Base-by-base conservation (phyloP, 2,797 vertebrate species). In the Etheostoma perlongum region DNA sequence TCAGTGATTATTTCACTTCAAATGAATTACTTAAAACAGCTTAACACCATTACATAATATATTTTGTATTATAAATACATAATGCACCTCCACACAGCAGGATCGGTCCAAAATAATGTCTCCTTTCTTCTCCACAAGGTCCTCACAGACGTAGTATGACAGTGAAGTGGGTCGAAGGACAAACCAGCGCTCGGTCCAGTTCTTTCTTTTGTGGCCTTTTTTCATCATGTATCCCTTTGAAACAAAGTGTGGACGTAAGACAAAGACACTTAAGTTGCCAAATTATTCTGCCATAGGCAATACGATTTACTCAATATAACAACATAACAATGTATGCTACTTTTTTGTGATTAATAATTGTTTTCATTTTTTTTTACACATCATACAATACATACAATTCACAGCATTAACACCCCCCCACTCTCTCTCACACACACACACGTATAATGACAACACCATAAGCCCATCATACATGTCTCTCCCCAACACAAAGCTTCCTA, bases 121-220 rank as follows among this genome's bases (percentile, higher is more conserved):
- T 79, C 97, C 97, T 82, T 96, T 98, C 93, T 97, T 97, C 85
- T 99, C 98, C 77, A 93, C 89, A 36, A 97, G 92, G 89, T 99
- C 97, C 90, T 99, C 98, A 66, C 95, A 92, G 71, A 94, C 84
- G 16, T 97, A 99, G 82, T 99, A 99, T 0, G 96, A 96, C 85
- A 99, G 94, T 6, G 94, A 83, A 72, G 81, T 95, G 72, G 97
- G 96, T 59, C 94, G 95, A 51, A 99, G 95, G 54, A 98, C 92
- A 91, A 99, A 99, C 98, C 98, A 99, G 59, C 97, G 96, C 82
- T 99, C 98, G 0, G 95, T 98, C 98, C 98, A 99, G 54, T 99
- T 99, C 96, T 99, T 99, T 93, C 97, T 94, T 86, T 89, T 96
- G 85, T 98, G 97, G 47, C 98, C 97, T 81, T 99, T 99, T 89